Base-by-base conservation (phyloP, 2,888 invertebrate species). In the Hirtodrosophila confusa region DNA sequence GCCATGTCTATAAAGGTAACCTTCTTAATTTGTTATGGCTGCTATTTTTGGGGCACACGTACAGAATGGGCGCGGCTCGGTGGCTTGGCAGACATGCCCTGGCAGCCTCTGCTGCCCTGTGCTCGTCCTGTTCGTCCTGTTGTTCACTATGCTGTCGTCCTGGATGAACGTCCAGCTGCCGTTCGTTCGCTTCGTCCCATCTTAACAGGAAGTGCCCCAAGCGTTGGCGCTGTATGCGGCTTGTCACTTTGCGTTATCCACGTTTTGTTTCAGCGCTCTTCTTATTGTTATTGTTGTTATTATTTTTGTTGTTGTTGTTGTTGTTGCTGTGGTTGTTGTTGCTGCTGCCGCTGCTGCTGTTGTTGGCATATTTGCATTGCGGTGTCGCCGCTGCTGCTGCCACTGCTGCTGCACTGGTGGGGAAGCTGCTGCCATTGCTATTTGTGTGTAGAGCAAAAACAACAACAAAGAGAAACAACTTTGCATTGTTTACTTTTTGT, bases 21-120 rank as follows among this genome's bases (percentile, higher is more conserved):
- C 83, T 87, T 83, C 86, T 86, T 83, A 83, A 83, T 87, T 87
- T 83, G 83, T 83, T 87, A 78, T 82, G 79, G 79, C 77, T 85
- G 74, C 76, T 79, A 82, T 78, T 85, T 87, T 71, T 66, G 40
- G 65, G 65, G 63, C 78, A 62, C 57, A 84, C 65, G 68, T 64
- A 31, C 31, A 31, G 77, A 74, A 86, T 74, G 71, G 66, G 65
- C 61, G 71, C 54, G 67, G 71, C 74, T 37, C 43, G 24, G 58
- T 58, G 72, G 71, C 53, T 45, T 54, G 50, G 29, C 53, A 43
- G 37, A 43, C 64, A 47, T 49, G 55, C 47, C 51, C 62, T 50
- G 43, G 58, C 57, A 29, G 41, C 27, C 24, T 4, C 37, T 35
- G 33, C 23, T 17, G 39, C 10, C 50, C 27, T 36, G 35, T 44